Base-by-base conservation (phyloP, 2,888 invertebrate genomes). In the Synergus laeviventris region DNA sequence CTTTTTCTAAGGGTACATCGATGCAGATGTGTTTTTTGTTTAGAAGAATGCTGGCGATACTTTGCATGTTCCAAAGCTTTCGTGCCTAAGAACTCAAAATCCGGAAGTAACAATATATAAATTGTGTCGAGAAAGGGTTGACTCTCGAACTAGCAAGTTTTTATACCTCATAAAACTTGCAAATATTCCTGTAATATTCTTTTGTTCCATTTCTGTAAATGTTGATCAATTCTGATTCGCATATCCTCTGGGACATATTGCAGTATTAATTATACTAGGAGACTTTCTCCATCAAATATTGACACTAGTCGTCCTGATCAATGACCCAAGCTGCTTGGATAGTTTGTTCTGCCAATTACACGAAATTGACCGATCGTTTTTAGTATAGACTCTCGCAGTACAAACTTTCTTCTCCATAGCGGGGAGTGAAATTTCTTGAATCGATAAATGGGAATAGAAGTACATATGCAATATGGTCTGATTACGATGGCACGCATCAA, bases 11-110 rank as follows among this genome's bases (percentile, higher is more conserved):
- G 73, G 38, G 36, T 54, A 62, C 45, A 62, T 42, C 42, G 73
- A 66, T 66, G 42, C 31, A 36, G 75, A 64, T 45, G 36, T n/a
- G 36, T 54, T 56, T 56, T 73, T 54, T 31, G 56, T 54, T n/a
- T 7, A 14, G 38, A 38, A 73, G 56, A 56, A 39, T 39, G 39
- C 64, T 4, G 21, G 9, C 39, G 39, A 64, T 38, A 2, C 62
- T 38, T 39, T n/a, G 8, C 21, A 18, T 39, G 21, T 64, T 21
- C 21, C 39, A 11, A 64, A 38, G 39, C 39, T 64, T 39, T 39
- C 39, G 39, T 64, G 64, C 11, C 39, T 39, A 64, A 18, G 21
- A 11, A 24, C 12, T 21, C 1, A 21, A 21, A 24, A 12, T 11
- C 14, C 14, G 5, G 24, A 59, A 24, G 56, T 21, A 12, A 21